phyloP scores from a whole-genome alignment of 2,113 vertebrate species.

The Nematolebias whitei region DNA sequence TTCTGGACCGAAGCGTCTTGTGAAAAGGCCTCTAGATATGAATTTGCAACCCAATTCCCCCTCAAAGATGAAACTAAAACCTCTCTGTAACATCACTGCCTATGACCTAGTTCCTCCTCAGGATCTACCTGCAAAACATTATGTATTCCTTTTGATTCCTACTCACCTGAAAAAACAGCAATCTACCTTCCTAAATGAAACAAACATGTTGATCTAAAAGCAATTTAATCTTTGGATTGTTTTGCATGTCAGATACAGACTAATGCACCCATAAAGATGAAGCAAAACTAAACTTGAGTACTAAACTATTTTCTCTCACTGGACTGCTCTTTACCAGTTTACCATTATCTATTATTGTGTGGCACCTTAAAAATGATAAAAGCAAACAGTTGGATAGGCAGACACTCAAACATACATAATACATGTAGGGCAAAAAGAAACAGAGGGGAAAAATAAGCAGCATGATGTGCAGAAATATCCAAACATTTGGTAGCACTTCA shows the following conservation, averaged over 20 bases:
- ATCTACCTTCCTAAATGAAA: constrained; percentile 1
- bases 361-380: neutral
- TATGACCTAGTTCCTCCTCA: constrained; percentile 36
- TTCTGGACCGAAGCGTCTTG: too few species aligned
- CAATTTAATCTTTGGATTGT: neutral
- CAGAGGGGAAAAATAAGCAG: neutral
- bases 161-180: too few species aligned
- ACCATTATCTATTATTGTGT: neutral
- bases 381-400: constrained; percentile 15
- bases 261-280: neutral
- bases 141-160: constrained; percentile 18
- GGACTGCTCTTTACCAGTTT: neutral
- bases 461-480: neutral
- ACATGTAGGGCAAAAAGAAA: constrained; percentile 8
- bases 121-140: constrained; percentile 29
- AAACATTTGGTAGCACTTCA: neutral
- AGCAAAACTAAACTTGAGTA: too few species aligned
- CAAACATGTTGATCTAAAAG: neutral
- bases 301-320: too few species aligned
- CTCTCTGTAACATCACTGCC: neutral
- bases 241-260: neutral
- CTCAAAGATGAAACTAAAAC: constrained; percentile 30
- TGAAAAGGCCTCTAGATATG: too few species aligned
- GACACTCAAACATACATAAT: constrained; percentile 12
- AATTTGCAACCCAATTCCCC: constrained; percentile 17